These are phyloP conservation scores for Aspidiotus rigidus DNA, from an alignment of 2,888 invertebrate species.

Conservation along the genomic window DNA sequence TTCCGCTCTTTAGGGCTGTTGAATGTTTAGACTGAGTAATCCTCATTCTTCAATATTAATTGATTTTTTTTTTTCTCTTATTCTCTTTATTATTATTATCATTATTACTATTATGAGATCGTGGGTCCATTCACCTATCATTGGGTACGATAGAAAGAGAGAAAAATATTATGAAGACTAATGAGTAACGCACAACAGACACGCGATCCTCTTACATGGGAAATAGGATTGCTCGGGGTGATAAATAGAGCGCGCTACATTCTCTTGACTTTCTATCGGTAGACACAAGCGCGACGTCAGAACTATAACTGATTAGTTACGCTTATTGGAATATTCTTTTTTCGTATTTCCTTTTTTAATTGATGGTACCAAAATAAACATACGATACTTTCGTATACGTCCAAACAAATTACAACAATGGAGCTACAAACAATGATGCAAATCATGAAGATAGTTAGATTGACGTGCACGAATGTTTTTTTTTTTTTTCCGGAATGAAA, in stretches of 20 bases:
- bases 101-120: not conserved
- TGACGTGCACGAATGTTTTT: not conserved
- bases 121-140: too few species aligned
- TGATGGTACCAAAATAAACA: slow-evolving; percentile 4
- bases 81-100: slow-evolving; percentile 13
- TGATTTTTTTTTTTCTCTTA: slow-evolving; percentile 11
- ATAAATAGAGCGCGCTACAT: slow-evolving; percentile 19
- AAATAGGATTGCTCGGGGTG: slow-evolving; percentile 30
- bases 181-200: slow-evolving; percentile 27
- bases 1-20: not conserved
- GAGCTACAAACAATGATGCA: too few species aligned
- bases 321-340: slow-evolving; percentile 18
- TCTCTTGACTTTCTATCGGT: slow-evolving; percentile 16
- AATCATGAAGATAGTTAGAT: not conserved
- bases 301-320: slow-evolving; percentile 28
- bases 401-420: too few species aligned
- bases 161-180: not conserved
- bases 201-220: slow-evolving; percentile 25
- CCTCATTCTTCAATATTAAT: slow-evolving; percentile 18
- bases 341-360: not conserved
- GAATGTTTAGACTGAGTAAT: not conserved
- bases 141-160: not conserved
- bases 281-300: slow-evolving; percentile 4
- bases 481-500: too few species aligned
- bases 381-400: not conserved